Conservation (phyloP, 2,797 vertebrate species). For the Pipistrellus nathusii region DNA sequence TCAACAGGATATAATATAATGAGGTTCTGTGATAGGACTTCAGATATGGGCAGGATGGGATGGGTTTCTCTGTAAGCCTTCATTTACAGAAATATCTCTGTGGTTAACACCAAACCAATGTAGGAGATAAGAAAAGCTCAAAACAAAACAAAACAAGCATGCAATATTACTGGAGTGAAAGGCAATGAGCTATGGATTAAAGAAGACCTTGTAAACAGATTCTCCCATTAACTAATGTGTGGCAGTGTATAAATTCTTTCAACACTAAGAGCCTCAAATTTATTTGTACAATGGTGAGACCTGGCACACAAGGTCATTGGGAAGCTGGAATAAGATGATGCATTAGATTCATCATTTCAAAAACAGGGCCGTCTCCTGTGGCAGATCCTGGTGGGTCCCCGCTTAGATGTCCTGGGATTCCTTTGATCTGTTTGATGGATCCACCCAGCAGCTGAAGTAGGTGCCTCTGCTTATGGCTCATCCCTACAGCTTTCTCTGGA, state of each 20-base stretch:
- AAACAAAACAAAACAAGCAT: neutral
- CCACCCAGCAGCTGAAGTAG: neutral
- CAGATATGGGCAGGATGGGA: neutral
- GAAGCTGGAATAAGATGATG: neutral
- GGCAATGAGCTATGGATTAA: neutral
- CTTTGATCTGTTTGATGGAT: neutral
- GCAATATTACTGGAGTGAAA: neutral
- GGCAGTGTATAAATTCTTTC: neutral
- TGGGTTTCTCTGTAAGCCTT: neutral
- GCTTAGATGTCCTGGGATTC: too few relatives aligned
- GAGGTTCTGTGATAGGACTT: neutral
- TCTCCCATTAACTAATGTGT: neutral
- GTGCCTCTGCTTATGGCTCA: neutral
- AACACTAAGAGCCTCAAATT: neutral
- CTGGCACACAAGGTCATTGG: neutral
- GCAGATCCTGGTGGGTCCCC: neutral
- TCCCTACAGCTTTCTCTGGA: neutral
- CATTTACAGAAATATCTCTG: neutral
- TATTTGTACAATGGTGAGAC: constrained; percentile 13
- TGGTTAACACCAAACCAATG: neutral
- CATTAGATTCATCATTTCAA: neutral
- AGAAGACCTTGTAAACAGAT: neutral
- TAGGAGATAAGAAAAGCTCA: neutral
- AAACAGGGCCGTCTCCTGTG: neutral
- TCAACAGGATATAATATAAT: too few relatives aligned